Evolutionary conservation across 2,113 vertebrate species (phyloP), one percentile per base, ranked within the genome.

Genomic region (Cyphomyrus plagiostoma): DNA sequence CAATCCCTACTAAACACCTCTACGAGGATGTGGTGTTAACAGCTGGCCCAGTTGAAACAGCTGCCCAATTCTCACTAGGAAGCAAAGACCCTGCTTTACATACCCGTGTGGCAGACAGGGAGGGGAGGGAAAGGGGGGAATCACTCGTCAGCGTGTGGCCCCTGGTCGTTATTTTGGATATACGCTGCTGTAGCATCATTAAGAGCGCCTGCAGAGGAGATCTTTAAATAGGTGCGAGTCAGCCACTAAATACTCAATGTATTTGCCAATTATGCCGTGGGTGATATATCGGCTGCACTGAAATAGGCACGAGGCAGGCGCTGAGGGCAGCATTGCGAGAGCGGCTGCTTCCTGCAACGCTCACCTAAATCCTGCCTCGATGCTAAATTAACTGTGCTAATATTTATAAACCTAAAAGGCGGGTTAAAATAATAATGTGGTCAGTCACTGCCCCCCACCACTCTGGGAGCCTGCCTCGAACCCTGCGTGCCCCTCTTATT

Each of bases 381-480:
- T 96, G 96, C 95, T 95, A 95, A 95, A 96, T 96, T 94, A 94
- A 92, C 93, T 94, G 92, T 91, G 93, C 95, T 96, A 96, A 96
- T 96, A 96, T 96, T 96, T 96, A 96, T 94, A 93, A 95, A 94
- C 91, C 90, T 92, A 94, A 52, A 95, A 42, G 39, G 19, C 5
- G 53, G 53, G 52, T 87, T 52, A 5, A 87, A 87, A 53, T 26
- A 19, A 52, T 26, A 56, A 39, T 19, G 49, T 9, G 11, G 26
- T 30, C n/a, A 42, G 45, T 48, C 6, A 13, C 82, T 4, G 10
- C 46, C 2, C 3, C 26, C 70, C 4, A 39, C 7, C 74, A 39
- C 3, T 77, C 35, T 77, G 62, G n/a, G n/a, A 70, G 9, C n/a
- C 62, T 42, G 30, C 74, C 74, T 35, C 30, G 30, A 35, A 39